Evolutionary conservation across 1,140 invertebrate genomes (phyloP), one percentile per base, ranked within the genome.

Genomic region (Drosophila quadrilineata): DNA sequence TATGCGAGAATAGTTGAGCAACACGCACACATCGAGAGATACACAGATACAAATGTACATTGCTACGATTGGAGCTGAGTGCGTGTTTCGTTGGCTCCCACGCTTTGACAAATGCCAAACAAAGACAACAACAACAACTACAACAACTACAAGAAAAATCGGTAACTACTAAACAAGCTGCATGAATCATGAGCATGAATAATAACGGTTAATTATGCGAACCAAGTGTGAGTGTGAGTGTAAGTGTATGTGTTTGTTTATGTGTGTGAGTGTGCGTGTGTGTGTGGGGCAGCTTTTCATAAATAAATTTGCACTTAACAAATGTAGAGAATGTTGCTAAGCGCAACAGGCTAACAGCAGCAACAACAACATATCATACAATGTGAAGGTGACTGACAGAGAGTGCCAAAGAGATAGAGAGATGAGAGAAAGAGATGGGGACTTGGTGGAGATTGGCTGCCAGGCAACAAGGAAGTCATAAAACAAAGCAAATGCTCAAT

Each of bases 261-360:
- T 53, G 28, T 46, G 9, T 21, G 48, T 60, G 4, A 40, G 50
- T 43, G 35, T 36, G 26, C 38, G 57, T 35, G 36, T 59, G 33
- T 36, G 21, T 16, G 60, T 70, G 43, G 56, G 35, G 54, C 35
- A 36, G 59, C 26, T 52, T 62, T 73, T 80, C 77, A 82, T 82
- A 77, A 82, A 84, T 82, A 82, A 84, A 77, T 82, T 84, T 63
- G 46, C 76, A 77, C 69, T 82, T 84, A 84, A 77, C 69, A 82
- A 73, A 84, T 73, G 53, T 52, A 54, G 54, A 80, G 80, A 82
- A 72, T 84, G 77, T 84, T 84, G 73, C 64, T 69, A 70, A 84
- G 70, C 75, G 77, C 77, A 85, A 82, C 79, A 82, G 77, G 76
- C 76, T 46, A 38, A 35, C 58, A 54, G 46, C n/a, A n/a, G n/a